phyloP scores from a whole-genome alignment of 2,113 vertebrate genomes.

The Halichoeres trimaculatus region DNA sequence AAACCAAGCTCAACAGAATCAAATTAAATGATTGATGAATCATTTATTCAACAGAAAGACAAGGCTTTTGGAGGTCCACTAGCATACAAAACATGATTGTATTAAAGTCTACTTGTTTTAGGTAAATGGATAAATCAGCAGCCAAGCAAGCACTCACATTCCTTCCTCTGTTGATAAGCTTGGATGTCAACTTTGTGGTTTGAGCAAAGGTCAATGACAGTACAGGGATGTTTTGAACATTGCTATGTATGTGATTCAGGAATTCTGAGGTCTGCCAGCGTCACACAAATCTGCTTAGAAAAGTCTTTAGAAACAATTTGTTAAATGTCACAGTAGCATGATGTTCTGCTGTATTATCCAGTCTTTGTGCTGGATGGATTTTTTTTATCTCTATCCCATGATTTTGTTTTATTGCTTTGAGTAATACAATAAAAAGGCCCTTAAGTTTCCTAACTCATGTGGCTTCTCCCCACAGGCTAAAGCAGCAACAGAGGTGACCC shows the following conservation, averaged over 20 bases:
- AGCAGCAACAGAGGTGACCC: conserved; percentile 76
- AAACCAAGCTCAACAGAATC: neutral
- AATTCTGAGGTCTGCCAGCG: neutral
- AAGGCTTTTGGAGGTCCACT: neutral
- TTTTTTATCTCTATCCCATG: neutral
- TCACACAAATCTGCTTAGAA: neutral
- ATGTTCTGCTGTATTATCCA: too few species aligned
- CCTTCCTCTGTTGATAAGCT: neutral
- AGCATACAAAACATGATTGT: neutral
- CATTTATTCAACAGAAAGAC: too few species aligned
- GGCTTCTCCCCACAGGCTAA: conserved; percentile 72
- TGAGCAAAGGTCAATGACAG: neutral
- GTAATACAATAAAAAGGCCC: neutral
- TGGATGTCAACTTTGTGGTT: neutral
- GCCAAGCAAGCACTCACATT: neutral
- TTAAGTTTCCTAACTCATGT: neutral
- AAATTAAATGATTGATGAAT: too few species aligned
- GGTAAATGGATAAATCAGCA: neutral
- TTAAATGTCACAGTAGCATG: too few species aligned
- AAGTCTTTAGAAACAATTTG: neutral
- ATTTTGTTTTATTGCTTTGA: neutral
- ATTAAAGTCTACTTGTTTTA: neutral
- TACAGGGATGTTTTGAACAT: neutral
- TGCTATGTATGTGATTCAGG: neutral
- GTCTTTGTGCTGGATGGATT: too few species aligned